A percentile compares a stretch with the other conserved stretches of the same genome.
phyloP scores from a whole-genome alignment of 2,888 invertebrate species.

The Caenorhabditis angaria region DNA sequence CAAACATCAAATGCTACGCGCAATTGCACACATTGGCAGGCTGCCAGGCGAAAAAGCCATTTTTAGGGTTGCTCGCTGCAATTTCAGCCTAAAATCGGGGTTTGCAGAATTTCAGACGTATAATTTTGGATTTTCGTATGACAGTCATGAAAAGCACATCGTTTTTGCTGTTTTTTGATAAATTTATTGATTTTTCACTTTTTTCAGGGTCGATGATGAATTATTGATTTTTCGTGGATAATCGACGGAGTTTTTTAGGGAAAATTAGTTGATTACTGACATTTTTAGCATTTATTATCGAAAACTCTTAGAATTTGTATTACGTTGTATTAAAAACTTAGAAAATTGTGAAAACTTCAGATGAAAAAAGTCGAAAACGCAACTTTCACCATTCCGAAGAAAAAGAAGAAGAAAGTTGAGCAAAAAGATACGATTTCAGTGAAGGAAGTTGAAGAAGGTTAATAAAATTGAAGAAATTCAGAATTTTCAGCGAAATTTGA shows the following conservation, averaged over 20 bases:
- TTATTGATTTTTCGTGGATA: background rate
- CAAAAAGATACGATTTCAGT: background rate
- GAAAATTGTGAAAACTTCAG: background rate
- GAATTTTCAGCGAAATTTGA: background rate
- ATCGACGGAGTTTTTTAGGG: background rate
- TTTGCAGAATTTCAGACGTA: background rate
- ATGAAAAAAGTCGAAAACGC: background rate
- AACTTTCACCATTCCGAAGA: slow-evolving; percentile 8
- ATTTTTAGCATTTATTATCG: too few species aligned
- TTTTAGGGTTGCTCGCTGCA: background rate
- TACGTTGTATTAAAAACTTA: background rate
- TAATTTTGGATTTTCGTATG: background rate
- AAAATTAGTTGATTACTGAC: background rate
- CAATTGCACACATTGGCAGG: background rate
- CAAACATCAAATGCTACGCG: background rate
- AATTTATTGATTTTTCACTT: slow-evolving; percentile 2
- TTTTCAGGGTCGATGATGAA: background rate
- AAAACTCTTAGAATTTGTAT: background rate
- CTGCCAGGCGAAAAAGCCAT: background rate
- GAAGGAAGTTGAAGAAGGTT: slow-evolving; percentile 2
- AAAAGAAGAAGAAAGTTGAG: slow-evolving; percentile 2
- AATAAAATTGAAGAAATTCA: background rate
- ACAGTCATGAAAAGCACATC: background rate
- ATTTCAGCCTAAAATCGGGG: background rate
- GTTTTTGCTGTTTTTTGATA: background rate